Evolutionary conservation across 2,888 invertebrate genomes (phyloP).

Genomic region (Adela reaumurella): DNA sequence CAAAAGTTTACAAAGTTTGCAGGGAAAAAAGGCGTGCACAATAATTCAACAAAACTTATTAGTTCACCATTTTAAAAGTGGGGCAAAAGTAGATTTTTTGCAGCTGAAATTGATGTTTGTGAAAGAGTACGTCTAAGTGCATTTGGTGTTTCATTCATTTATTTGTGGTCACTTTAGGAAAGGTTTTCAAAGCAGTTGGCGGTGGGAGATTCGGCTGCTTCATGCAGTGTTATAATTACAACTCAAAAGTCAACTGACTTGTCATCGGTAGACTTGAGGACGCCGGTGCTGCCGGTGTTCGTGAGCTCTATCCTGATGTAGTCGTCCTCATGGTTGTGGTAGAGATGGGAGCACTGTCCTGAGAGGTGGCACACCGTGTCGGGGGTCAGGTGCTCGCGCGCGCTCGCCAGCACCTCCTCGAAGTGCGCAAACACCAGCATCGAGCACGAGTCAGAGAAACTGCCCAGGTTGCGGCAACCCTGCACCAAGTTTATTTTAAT

Average conservation of each 20-base stretch:
- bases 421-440: slow-evolving; percentile 71
- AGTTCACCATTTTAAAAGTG: no score
- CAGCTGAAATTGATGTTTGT: no score
- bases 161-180: no score
- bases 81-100: no score
- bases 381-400: slow-evolving; percentile 60
- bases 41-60: no score
- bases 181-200: no score
- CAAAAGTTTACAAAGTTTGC: no score
- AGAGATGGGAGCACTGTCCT: slow-evolving; percentile 68
- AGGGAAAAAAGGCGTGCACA: no score
- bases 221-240: background rate
- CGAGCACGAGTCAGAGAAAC: slow-evolving; percentile 76
- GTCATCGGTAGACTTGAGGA: slow-evolving; percentile 22
- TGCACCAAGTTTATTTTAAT: no score
- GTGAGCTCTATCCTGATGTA: slow-evolving; percentile 55
- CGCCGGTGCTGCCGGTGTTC: slow-evolving; percentile 51
- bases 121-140: no score
- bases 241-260: slow-evolving; percentile 24
- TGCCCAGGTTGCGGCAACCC: slow-evolving; percentile 67
- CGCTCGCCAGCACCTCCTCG: slow-evolving; percentile 62
- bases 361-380: slow-evolving; percentile 70
- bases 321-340: slow-evolving; percentile 59
- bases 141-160: no score
- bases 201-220: no score